Evolutionary conservation across 2,888 invertebrate species (phyloP).

Genomic region (Lasioglossum zephyrum): DNA sequence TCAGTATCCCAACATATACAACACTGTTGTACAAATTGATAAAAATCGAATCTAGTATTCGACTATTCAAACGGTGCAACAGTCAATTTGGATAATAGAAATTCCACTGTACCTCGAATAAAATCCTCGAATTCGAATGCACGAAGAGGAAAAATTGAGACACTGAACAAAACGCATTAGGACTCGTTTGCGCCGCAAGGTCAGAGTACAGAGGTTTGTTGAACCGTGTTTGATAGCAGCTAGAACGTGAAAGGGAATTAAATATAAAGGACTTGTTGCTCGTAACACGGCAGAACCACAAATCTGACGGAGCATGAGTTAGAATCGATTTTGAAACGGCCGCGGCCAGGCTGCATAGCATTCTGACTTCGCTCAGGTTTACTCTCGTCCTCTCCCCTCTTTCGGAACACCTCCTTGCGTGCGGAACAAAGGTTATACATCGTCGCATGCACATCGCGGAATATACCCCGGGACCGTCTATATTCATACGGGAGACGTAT

Average conservation of each 20-base stretch:
- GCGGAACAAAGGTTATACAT: constrained; percentile 68
- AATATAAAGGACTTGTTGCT: neutral
- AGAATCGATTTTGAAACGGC: constrained; percentile 48
- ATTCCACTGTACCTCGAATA: no score
- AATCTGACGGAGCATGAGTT: constrained; percentile 29
- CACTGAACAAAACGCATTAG: neutral
- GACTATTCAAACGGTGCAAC: no score
- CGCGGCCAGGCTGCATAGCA: neutral
- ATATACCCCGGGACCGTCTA: constrained; percentile 60
- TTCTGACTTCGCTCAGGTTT: constrained; percentile 31
- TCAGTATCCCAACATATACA: no score
- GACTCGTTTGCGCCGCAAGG: neutral
- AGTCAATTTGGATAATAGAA: no score
- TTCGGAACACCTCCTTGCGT: constrained; percentile 56
- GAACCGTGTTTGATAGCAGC: neutral
- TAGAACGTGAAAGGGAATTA: neutral
- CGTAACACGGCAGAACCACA: neutral
- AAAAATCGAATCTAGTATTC: no score
- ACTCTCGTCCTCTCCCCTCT: constrained; percentile 23
- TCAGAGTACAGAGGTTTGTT: neutral
- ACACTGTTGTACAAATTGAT: no score
- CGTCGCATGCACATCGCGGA: constrained; percentile 56
- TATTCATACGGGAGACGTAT: constrained; percentile 67
- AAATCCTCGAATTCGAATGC: no score
- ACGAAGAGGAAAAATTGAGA: neutral